Evolutionary conservation across 2,888 invertebrate genomes (phyloP), one percentile per base, ranked within the genome.

Genomic region (Cheilosia soror): DNA sequence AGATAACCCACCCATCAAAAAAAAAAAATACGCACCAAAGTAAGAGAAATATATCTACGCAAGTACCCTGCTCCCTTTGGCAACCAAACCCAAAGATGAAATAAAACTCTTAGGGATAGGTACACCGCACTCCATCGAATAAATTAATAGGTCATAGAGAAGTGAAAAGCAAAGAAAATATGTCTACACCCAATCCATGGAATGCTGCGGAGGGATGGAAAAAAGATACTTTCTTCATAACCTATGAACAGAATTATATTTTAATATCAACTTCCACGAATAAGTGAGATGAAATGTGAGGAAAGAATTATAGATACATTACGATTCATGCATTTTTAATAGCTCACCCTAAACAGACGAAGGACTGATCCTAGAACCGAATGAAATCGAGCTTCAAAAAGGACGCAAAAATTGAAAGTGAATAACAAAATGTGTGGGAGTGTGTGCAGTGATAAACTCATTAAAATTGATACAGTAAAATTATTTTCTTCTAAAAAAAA

Each of bases 301-400:
- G 75, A 31, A 80, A 84, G 69, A 84, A 84, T 84, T 84, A 79
- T 84, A 84, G 80, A 84, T 84, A 84, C 84, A 84, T 84, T 84
- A 84, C 84, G 75, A 80, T 76, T 55, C 84, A 84, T 84, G 66
- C 79, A 84, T 84, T 76, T 80, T 84, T 84, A 84, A 84, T 84
- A 80, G 83, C 79, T 58, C 53, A 69, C 65, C 63, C 68, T 58
- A 29, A 33, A 11, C 37, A 37, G 66, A n/a, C 11, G 20, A n/a
- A 40, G 25, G n/a, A 15, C 9, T 15, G 37, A 29, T 20, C 31
- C 20, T 20, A 57, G 42, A 44, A 4, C 13, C 20, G 25, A 6
- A 25, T 11, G 62, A 20, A 53, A 62, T 53, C 60, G 25, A 62
- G 31, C 68, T 29, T 1, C 4, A 4, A 57, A 44, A 31, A 40